Base-by-base conservation (phyloP, 64 coral and sea anemone genomes). In the Cladopsammia gracilis region DNA sequence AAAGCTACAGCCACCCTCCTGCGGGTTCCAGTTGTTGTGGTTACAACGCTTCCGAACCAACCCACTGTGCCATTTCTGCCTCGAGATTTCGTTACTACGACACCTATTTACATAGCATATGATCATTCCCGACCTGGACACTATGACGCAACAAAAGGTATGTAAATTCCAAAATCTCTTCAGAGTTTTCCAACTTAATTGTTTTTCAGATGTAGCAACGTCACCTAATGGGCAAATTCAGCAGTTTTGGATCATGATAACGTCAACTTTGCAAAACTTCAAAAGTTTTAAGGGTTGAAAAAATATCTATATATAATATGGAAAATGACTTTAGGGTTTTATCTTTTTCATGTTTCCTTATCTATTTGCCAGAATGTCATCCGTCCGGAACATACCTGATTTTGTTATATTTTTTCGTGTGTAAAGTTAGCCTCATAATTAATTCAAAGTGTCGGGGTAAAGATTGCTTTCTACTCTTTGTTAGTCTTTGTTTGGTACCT, bases 81-180 rank as follows among this genome's bases (percentile, higher is more conserved):
- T 8, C 45, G 82, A 58, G 67, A 85, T 18, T 95, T 70, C 67
- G 16, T 73, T n/a, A 83, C 78, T 22, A 83, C 87, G 66, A 75
- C 73, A 7, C 93, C 93, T 1, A 61, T 95, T 65, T 95, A 90
- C 69, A 85, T 95, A 84, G 87, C 93, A 43, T 95, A 90, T 23
- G 83, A 95, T 25, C 93, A 95, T 46, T 83, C 93, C 15, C 76
- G 87, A 11, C 93, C 93, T 47, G 93, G 93, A 11, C 93, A 95
- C 25, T 95, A 95, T 85, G 93, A 95, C 79, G 85, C 93, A 14
- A 95, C 93, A 69, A 89, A 95, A 85, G 93, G 93, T 95, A 74
- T 42, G 71, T 76, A 64, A 11, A 64, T n/a, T n/a, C n/a, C n/a
- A n/a, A n/a, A n/a, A n/a, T n/a, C n/a, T n/a, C n/a, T n/a, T n/a